Conservation (phyloP, 2,888 invertebrate genomes). For the Harpalus rubripes region DNA sequence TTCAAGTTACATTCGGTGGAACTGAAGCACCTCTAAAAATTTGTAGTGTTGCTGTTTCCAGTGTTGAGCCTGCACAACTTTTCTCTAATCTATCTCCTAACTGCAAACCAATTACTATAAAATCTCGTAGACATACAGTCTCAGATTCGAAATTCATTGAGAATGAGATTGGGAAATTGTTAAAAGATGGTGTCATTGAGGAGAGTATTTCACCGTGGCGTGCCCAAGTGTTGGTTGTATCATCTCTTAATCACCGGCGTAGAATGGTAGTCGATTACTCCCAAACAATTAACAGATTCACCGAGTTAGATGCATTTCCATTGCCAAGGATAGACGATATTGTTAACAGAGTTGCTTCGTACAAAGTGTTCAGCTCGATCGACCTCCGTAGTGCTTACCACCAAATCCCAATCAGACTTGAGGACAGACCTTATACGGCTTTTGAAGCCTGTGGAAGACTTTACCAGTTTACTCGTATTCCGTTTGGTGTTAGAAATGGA, state of each 20-base stretch:
- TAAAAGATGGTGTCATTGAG: no score
- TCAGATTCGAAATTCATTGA: no score
- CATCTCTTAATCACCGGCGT: neutral
- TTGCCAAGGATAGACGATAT: neutral
- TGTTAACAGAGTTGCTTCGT: neutral
- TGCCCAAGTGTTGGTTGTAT: neutral
- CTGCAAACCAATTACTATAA: neutral
- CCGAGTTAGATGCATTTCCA: neutral
- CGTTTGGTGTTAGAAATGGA: neutral
- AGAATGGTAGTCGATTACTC: neutral
- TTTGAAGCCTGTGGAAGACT: neutral
- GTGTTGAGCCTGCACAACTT: neutral
- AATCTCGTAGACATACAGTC: slow-evolving; percentile 11
- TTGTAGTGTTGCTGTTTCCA: neutral
- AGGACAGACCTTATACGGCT: neutral
- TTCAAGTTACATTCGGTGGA: neutral
- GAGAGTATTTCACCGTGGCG: neutral
- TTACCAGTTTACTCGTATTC: neutral
- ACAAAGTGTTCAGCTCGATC: neutral
- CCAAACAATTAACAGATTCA: neutral
- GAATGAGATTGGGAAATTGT: no score
- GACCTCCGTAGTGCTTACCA: neutral
- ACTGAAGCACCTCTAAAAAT: neutral
- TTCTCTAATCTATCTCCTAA: neutral
- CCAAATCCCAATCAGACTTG: neutral